Conservation (phyloP, 1,140 invertebrate genomes). For the Babylonia areolata region DNA sequence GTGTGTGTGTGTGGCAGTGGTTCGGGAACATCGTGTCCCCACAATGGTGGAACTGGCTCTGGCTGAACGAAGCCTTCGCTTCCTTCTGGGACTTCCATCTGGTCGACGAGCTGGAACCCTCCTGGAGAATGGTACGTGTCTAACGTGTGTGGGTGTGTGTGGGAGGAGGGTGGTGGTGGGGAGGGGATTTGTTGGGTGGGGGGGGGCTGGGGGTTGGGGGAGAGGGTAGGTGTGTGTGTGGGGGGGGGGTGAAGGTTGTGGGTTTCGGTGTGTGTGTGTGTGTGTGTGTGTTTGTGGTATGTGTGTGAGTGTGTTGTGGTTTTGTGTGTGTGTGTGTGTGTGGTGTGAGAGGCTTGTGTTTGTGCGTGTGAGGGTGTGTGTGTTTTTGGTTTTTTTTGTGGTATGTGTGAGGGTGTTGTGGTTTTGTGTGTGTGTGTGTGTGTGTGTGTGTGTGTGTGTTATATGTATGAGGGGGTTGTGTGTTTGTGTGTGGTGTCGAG, state of each 20-base stretch:
- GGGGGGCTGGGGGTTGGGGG: not conserved
- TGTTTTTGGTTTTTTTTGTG: not conserved
- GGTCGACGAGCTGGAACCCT: slow-evolving; percentile 20
- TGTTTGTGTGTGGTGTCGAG: not conserved
- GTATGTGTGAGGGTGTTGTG: not conserved
- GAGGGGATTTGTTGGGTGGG: not conserved
- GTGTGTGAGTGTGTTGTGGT: too few species aligned
- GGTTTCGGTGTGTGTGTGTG: not conserved
- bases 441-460: not conserved
- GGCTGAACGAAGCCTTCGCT: slow-evolving; percentile 75
- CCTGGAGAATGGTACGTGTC: not conserved
- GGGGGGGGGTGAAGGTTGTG: not conserved
- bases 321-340: too few species aligned
- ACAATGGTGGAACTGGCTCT: slow-evolving; percentile 75
- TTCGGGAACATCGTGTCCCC: slow-evolving; percentile 89
- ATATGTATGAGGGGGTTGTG: not conserved
- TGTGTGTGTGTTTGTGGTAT: too few species aligned
- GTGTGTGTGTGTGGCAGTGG: too few species aligned
- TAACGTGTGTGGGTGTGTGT: not conserved
- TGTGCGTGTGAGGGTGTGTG: not conserved
- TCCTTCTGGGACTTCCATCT: slow-evolving; percentile 82
- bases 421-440: not conserved
- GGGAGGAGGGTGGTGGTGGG: not conserved
- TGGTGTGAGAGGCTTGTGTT: too few species aligned
- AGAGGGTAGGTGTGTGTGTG: too few species aligned